phyloP scores from a whole-genome alignment of 2,113 vertebrate genomes.

The Tursiops truncatus region DNA sequence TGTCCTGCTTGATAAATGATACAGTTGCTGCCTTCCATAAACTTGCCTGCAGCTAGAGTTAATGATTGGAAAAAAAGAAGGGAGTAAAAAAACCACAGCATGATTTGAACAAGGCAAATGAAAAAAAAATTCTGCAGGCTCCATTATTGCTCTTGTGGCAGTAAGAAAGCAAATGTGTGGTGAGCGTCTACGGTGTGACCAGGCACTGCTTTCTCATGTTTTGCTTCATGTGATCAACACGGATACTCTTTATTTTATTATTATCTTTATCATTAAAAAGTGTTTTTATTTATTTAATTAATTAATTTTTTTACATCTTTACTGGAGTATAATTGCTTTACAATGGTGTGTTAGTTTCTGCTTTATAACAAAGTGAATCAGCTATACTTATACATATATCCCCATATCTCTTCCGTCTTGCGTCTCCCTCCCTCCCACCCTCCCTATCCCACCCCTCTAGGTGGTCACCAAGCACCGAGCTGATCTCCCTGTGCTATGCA shows the following conservation, averaged over 20 bases:
- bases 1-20: conserved; percentile 78
- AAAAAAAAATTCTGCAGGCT: neutral
- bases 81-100: conserved; percentile 63
- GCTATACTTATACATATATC: too few relatives aligned
- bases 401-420: too few relatives aligned
- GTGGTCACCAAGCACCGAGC: too few relatives aligned
- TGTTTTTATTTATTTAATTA: too few relatives aligned
- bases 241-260: neutral
- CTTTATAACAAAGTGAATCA: too few relatives aligned
- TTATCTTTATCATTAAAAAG: too few relatives aligned
- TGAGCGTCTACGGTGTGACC: neutral
- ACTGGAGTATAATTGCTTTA: too few relatives aligned
- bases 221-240: neutral
- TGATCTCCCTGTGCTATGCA: too few relatives aligned
- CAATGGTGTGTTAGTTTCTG: too few relatives aligned
- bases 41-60: conserved; percentile 75
- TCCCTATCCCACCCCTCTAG: too few relatives aligned
- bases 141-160: neutral
- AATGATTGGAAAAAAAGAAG: conserved; percentile 65
- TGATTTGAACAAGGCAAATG: conserved; percentile 47
- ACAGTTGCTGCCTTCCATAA: conserved; percentile 48
- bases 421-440: too few relatives aligned
- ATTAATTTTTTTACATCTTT: too few relatives aligned
- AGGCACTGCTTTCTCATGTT: neutral
- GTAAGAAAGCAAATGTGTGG: neutral